Evolutionary conservation across 2,113 vertebrate species (phyloP), one percentile per base, ranked within the genome.

Genomic region (Seriola dumerili): DNA sequence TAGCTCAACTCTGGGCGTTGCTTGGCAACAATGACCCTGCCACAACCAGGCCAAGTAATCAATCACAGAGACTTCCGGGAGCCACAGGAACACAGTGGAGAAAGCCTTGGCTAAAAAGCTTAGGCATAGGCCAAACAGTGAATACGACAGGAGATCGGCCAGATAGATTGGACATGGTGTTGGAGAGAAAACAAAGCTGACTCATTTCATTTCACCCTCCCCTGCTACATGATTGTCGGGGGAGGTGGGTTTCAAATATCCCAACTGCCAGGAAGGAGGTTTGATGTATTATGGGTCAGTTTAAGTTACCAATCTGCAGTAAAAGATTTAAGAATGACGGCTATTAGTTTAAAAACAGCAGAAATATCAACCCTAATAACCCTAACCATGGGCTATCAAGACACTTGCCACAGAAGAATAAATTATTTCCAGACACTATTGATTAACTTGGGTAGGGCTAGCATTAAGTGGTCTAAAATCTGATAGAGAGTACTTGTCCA

Each of bases 51-150:
- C 81, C 81, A 85, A 86, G 71, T 81, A 87, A 93, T 94, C 92
- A 94, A 95, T 94, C 92, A 92, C 84, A 85, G 83, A 86, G 78
- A 85, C 88, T 91, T 94, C 91, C 82, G 63, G 84, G 73, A 80
- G 77, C 42, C 61, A 54, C 78, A 64, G 64, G 34, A 71, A 88
- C 71, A 66, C 70, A 75, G 76, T 3, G 23, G 61, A 88, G 74
- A 72, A 68, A 80, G 71, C 63, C 72, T 57, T n/a, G 12, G 67
- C 65, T 78, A 66, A 91, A 91, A 87, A 57, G 83, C 86, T 90
- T 84, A 84, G 76, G 63, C 70, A 52, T 63, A 70, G 76, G 72
- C 84, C 76, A 70, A 88, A 68, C n/a, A 57, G 46, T 84, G 84
- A 92, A 92, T 78, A 84, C 32, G 25, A 85, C 42, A 74, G 61